Percentiles rank a stretch among this genome's conserved stretches.
phyloP scores from a whole-genome alignment of 1,140 invertebrate genomes.

The Oncopodura yosiiana region DNA sequence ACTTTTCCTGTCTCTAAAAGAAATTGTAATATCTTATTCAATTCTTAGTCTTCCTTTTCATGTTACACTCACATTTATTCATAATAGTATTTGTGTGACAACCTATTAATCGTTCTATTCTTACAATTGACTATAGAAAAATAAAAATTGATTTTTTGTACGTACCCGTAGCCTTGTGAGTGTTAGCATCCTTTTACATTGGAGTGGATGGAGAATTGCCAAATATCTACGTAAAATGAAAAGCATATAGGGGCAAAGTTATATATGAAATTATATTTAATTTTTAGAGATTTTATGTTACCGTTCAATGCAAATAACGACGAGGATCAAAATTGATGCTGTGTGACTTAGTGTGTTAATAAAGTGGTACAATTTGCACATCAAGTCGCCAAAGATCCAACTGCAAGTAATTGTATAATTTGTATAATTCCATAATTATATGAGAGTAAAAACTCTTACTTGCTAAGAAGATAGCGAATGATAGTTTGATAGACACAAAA shows the following conservation, averaged over 20 bases:
- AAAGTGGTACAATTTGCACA: slow-evolving; percentile 76
- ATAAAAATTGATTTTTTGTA: background rate
- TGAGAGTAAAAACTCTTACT: slow-evolving; percentile 25
- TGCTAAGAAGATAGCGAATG: slow-evolving; percentile 56
- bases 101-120: no score
- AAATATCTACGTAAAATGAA: no score
- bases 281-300: no score
- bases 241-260: no score
- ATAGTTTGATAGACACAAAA: slow-evolving; percentile 79
- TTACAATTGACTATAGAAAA: background rate
- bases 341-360: slow-evolving; percentile 68
- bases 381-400: slow-evolving; percentile 66
- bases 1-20: no score
- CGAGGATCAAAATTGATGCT: slow-evolving; percentile 67
- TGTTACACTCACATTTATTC: no score
- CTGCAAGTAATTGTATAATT: slow-evolving; percentile 40
- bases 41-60: no score
- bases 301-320: slow-evolving; percentile 71
- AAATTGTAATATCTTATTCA: no score
- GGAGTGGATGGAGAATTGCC: slow-evolving; percentile 70
- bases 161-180: slow-evolving; percentile 53
- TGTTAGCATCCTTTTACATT: slow-evolving; percentile 64
- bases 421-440: background rate
- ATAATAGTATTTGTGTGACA: no score
- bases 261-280: no score